phyloP scores from a whole-genome alignment of 2,888 invertebrate genomes.

The Nymphalis urticae region DNA sequence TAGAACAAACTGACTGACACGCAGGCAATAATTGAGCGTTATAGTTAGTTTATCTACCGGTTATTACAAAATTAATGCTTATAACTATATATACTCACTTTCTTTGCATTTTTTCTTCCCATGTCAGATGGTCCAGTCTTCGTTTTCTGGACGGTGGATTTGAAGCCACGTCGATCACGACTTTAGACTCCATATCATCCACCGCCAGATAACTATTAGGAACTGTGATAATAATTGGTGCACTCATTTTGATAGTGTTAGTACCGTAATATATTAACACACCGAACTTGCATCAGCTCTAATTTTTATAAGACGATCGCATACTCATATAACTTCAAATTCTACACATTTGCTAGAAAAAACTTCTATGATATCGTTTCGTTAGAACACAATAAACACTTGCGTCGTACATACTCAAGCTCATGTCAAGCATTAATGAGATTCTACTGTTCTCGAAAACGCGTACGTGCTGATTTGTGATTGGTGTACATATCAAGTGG shows the following conservation, averaged over 20 bases:
- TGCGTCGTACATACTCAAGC: constrained; percentile 71
- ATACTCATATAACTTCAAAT: constrained; percentile 47
- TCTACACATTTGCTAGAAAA: constrained; percentile 52
- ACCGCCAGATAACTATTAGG: constrained; percentile 74
- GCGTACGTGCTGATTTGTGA: constrained; percentile 65
- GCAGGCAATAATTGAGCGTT: constrained; percentile 7
- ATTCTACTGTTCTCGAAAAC: constrained; percentile 53
- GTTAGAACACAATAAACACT: constrained; percentile 56
- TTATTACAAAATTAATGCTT: neutral
- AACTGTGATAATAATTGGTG: constrained; percentile 77
- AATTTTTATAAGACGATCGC: constrained; percentile 50
- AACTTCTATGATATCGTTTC: constrained; percentile 59
- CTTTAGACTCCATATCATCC: constrained; percentile 62
- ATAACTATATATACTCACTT: constrained; percentile 84
- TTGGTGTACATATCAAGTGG: constrained; percentile 57
- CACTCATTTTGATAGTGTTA: constrained; percentile 64
- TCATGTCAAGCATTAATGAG: constrained; percentile 57
- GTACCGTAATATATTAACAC: constrained; percentile 43
- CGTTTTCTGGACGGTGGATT: constrained; percentile 82
- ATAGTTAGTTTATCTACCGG: neutral
- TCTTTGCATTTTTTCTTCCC: constrained; percentile 93
- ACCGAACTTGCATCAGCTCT: constrained; percentile 38
- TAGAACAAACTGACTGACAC: constrained; percentile 23
- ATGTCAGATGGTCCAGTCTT: constrained; percentile 89
- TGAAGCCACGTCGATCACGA: constrained; percentile 58